phyloP scores from a whole-genome alignment of 1,140 invertebrate genomes.

The Atta cephalotes region DNA sequence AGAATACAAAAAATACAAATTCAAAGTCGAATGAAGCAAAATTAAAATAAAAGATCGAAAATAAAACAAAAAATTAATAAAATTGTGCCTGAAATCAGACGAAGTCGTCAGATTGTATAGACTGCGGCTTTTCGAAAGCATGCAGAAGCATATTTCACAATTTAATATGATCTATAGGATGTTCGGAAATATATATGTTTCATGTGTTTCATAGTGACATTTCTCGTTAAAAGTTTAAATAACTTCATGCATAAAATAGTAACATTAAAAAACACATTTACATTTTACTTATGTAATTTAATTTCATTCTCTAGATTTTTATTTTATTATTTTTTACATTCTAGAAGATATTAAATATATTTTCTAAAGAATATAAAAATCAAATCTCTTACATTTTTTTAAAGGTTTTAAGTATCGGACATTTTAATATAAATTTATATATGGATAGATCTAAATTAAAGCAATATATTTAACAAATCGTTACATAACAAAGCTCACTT shows the following conservation, averaged over 20 bases:
- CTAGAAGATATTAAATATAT: background rate
- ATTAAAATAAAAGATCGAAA: background rate
- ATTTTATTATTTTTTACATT: background rate
- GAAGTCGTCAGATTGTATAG: slow-evolving; percentile 43
- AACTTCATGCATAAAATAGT: background rate
- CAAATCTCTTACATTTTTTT: background rate
- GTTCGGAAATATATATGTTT: slow-evolving; percentile 17
- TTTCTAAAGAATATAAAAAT: background rate
- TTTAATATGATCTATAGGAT: slow-evolving; percentile 22
- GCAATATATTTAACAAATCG: background rate
- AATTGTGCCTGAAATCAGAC: slow-evolving; percentile 32
- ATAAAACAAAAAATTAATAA: background rate
- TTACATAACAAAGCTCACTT: background rate
- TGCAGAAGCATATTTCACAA: background rate
- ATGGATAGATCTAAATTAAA: too few species aligned
- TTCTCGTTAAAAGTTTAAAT: background rate
- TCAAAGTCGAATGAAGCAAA: background rate
- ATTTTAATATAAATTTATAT: background rate
- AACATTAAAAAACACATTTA: background rate
- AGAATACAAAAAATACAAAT: background rate
- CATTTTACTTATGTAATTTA: background rate
- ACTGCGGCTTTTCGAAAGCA: slow-evolving; percentile 1
- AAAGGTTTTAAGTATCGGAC: background rate
- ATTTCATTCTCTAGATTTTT: background rate
- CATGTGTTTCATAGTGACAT: background rate